Base-by-base conservation (phyloP, 2,888 invertebrate genomes). In the Zhengitettix transpicula region DNA sequence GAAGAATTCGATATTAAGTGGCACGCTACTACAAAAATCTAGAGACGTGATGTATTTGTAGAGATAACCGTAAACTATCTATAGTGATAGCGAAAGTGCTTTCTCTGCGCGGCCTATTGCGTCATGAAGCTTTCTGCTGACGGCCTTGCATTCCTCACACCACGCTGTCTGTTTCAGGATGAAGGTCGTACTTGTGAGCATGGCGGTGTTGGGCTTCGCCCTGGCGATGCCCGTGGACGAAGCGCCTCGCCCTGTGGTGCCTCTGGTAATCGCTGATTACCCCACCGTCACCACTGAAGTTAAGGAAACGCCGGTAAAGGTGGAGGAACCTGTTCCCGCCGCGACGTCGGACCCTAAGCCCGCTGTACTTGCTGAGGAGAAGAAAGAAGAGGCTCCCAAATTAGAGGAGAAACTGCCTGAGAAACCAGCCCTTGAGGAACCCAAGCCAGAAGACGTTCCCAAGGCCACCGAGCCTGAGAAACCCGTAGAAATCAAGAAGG, bases 111-210 rank as follows among this genome's bases (percentile, higher is more conserved):
- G 28, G 28, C 28, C 28, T 28, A 7, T 28, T 28, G 28, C 28
- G 28, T 28, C 28, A 28, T 28, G 28, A 28, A 28, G 28, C 28
- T 28, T 28, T 28, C 28, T 28, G 28, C 28, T 28, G 28, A 28
- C 28, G 28, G 28, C 28, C 28, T 28, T 28, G 28, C 28, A 28
- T 28, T 28, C 28, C 28, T 28, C 2, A 28, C 28, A 28, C 28
- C 28, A 28, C 28, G 47, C n/a, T 47, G 47, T 12, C n/a, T 47
- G 47, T 47, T 47, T 12, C 47, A 47, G 47, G 47, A 84, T 82
- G 83, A 82, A 81, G 67, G 64, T 82, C 70, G 75, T 83, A 71
- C 68, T 83, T 69, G 69, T 82, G 71, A 77, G 78, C 68, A 71
- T 82, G 69, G 76, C 81, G 71, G 73, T 81, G 67, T 76, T 78